Base-by-base conservation (phyloP, 1,140 invertebrate species). In the Trachymyrmex cornetzi region DNA sequence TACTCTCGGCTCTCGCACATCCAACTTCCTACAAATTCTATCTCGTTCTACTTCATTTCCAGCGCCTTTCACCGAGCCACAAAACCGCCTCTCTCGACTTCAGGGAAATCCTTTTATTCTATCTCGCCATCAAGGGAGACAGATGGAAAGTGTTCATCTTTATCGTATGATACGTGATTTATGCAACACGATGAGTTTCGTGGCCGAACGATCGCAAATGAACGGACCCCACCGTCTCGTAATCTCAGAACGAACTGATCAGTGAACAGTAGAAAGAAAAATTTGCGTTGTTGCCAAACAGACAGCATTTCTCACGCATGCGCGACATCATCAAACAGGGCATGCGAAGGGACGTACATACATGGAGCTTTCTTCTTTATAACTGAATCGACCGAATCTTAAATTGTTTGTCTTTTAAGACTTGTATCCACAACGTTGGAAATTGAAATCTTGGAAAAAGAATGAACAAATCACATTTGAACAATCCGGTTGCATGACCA, bases 161-260 rank as follows among this genome's bases (percentile, higher is more conserved):
- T 6, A n/a, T 75, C n/a, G 38, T 81, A 59, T 6, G 34, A 34
- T 34, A 34, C 30, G 30, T 48, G 84, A 71, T 89, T 50, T 63
- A 63, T 81, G 19, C 63, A 9, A 44, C 9, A 2, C 38, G 64
- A 59, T 9, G 71, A 19, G 34, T 11, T 69, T 50, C 38, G 34
- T 61, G 34, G 2, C 16, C 22, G 30, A 34, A 55, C 19, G 19
- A 48, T 24, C 14, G 5, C 14, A 11, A 44, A 44, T 44, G 6
- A 11, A 16, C n/a, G n/a, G 5, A 1, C 19, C 22, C 9, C 11
- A 11, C 9, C 64, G 48, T 27, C 38, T n/a, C 59, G 22, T 53
- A 19, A 44, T 85, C 74, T 89, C 16, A 71, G 66, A 85, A 90
- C 79, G 85, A 89, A 90, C 89, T 90, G 79, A 88, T 22, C 30